Evolutionary conservation across 1,140 invertebrate species (phyloP).

Genomic region (Drosophila lacertosa): DNA sequence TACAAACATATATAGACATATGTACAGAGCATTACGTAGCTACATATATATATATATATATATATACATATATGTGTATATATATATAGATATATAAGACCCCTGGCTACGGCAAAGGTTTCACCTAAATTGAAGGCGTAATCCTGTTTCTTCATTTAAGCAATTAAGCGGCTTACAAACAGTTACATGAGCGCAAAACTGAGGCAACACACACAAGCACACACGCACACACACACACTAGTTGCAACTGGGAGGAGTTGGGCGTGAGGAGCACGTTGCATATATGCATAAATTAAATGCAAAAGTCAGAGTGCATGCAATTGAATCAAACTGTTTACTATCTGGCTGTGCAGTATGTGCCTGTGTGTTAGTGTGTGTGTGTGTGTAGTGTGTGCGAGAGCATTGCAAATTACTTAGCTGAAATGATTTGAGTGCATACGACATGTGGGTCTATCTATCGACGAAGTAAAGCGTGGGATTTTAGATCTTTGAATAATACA

Average conservation of each 20-base stretch:
- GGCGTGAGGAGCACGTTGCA: background rate
- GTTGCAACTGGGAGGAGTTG: conserved; percentile 1
- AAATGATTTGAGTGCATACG: conserved; percentile 1
- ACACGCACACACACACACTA: background rate
- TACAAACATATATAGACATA: conserved; percentile 4
- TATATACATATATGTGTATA: background rate
- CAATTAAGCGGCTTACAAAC: conserved; percentile 69
- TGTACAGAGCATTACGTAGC: too few relatives aligned
- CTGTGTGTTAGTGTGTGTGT: too few relatives aligned
- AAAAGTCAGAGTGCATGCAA: conserved; percentile 29
- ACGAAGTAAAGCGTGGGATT: background rate
- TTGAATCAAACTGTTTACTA: conserved; percentile 22
- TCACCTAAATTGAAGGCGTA: conserved; percentile 52
- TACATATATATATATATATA: background rate
- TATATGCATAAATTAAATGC: conserved; percentile 25
- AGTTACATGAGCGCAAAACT: conserved; percentile 3
- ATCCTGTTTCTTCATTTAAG: conserved; percentile 67
- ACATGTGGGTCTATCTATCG: background rate
- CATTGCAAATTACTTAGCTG: conserved; percentile 10
- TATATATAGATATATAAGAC: background rate
- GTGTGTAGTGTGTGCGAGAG: background rate
- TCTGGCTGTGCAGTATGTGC: background rate
- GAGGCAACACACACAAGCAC: conserved; percentile 2
- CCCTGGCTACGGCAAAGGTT: conserved; percentile 12
- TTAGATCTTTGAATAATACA: background rate